A percentile compares a stretch with the other conserved stretches of the same genome.
Conservation (phyloP, 2,113 vertebrate species). For the Passer domesticus region DNA sequence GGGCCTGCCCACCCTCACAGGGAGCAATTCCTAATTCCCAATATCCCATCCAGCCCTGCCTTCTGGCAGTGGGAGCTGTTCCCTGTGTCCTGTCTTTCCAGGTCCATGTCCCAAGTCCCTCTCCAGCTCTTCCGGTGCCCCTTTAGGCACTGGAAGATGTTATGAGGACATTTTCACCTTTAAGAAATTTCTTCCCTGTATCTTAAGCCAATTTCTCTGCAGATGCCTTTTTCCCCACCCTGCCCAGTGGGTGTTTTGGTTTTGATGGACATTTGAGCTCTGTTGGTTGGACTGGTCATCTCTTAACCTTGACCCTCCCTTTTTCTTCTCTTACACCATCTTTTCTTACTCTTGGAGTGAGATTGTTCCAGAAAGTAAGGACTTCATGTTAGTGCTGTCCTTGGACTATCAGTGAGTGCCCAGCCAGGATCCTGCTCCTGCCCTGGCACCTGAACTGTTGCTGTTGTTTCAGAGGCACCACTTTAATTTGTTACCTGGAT, state of each 20-base stretch:
- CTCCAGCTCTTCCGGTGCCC: neutral
- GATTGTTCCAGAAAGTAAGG: neutral
- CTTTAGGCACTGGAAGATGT: neutral
- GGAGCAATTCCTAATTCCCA: neutral
- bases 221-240: neutral
- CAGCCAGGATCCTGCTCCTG: neutral
- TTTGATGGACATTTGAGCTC: neutral
- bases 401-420: neutral
- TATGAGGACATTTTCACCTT: fast-evolving
- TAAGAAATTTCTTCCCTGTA: neutral
- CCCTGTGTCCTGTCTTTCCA: neutral
- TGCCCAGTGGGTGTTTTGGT: neutral
- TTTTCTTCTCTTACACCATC: neutral
- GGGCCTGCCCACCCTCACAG: fast-evolving
- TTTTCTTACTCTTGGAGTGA: neutral
- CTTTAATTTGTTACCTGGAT: neutral
- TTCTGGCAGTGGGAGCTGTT: neutral
- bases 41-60: fast-evolving
- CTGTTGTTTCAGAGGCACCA: fast-evolving
- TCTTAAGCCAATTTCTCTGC: neutral
- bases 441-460: fast-evolving
- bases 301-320: neutral
- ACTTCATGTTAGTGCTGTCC: neutral
- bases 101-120: fast-evolving
- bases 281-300: neutral